Evolutionary conservation across 2,797 vertebrate genomes (phyloP), one percentile per base, ranked within the genome.

Genomic region (Halcyon smyrnensis): DNA sequence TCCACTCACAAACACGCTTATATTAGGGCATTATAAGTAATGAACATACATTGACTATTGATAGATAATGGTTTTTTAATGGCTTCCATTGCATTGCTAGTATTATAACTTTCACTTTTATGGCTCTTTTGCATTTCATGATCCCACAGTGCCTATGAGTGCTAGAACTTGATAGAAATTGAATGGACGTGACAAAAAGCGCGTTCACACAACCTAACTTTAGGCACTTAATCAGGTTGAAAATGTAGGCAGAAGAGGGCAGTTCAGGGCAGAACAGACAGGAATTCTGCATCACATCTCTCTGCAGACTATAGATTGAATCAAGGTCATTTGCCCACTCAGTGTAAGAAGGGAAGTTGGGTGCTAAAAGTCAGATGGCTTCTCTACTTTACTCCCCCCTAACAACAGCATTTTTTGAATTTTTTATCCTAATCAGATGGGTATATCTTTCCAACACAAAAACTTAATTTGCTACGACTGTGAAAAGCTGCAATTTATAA

Each of bases 31-130:
- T 48, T 84, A 2, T 18, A 54, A 56, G 60, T 82, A 89, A 54
- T 48, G 60, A 45, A 28, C 4, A 2, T 74, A 51, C 32, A 54
- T 84, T 83, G 88, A 8, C 56, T 89, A 12, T 62, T 82, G 83
- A 37, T 76, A 88, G 80, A 39, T 84, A 88, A 88, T 87, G 68
- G 64, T 32, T 90, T 96, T 91, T 92, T 93, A 95, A 93, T 89
- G 90, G 80, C 56, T 95, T 95, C 62, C 34, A 28, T 45, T 79
- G 80, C 69, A 63, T 63, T 73, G 36, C 50, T 79, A 45, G 83
- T 84, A 86, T 60, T 88, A 79, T 17, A 81, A 54, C 57, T 91
- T 96, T 16, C 46, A 51, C 15, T 95, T 94, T 79, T 88, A 86
- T 87, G 63, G 12, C 83, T 82, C 39, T 57, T 74, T 83, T 87